Conservation (phyloP, 2,113 vertebrate genomes). For the Triplophysa dalaica region DNA sequence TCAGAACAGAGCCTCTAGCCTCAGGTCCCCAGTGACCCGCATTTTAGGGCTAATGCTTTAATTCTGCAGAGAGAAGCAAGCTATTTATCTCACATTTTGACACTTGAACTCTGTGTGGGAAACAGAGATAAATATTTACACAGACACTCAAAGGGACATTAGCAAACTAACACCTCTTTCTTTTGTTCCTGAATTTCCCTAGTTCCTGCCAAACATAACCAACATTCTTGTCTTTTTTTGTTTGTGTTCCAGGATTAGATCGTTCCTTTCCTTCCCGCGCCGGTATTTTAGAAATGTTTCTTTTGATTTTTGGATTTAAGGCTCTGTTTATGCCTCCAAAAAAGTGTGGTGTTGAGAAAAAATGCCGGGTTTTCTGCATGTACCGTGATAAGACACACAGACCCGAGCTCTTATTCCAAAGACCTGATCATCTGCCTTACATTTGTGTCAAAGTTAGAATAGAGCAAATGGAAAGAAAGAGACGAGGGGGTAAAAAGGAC, state of each 20-base stretch:
- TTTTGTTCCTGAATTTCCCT: slow-evolving; percentile 18
- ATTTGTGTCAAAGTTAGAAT: slow-evolving; percentile 53
- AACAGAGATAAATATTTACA: slow-evolving; percentile 26
- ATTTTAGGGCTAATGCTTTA: slow-evolving; percentile 44
- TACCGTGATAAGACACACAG: slow-evolving; percentile 24
- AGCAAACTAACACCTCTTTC: slow-evolving; percentile 40
- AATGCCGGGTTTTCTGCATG: slow-evolving; percentile 17
- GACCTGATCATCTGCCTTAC: slow-evolving; percentile 49
- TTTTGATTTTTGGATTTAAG: slow-evolving; percentile 18
- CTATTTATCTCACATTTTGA: slow-evolving; percentile 36
- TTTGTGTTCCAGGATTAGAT: slow-evolving; percentile 39
- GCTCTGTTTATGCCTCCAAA: not conserved
- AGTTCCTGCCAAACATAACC: slow-evolving; percentile 23
- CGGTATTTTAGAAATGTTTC: slow-evolving; percentile 9
- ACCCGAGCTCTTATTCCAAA: slow-evolving; percentile 16
- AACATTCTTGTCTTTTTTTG: slow-evolving; percentile 16
- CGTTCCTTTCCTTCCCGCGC: slow-evolving; percentile 7
- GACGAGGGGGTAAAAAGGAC: slow-evolving; percentile 54
- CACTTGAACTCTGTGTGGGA: slow-evolving; percentile 21
- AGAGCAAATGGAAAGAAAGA: slow-evolving; percentile 50
- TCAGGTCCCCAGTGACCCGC: slow-evolving; percentile 37
- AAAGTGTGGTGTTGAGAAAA: slow-evolving; percentile 6
- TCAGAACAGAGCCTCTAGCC: slow-evolving; percentile 39
- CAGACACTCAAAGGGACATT: slow-evolving; percentile 29
- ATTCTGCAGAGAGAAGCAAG: slow-evolving; percentile 21